These are phyloP conservation scores for Drosophila ustulata DNA, from an alignment of 2,888 invertebrate species.

Conservation along the genomic window DNA sequence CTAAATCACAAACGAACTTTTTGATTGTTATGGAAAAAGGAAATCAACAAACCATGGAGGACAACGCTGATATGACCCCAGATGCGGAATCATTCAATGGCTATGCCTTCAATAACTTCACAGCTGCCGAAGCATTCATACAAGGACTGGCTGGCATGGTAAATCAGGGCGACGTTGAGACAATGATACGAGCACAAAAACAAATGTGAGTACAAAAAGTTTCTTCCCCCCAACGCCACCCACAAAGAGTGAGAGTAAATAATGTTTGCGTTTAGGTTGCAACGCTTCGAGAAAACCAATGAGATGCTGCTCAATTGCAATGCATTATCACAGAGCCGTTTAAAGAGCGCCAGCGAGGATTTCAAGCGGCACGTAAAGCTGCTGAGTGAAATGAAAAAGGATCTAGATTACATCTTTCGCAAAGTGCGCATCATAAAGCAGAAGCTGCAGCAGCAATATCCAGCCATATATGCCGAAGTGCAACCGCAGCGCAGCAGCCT, in stretches of 20 bases:
- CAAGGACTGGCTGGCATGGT: constrained; percentile 96
- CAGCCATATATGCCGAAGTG: constrained; percentile 89
- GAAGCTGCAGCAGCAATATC: constrained; percentile 91
- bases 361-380: constrained; percentile 96
- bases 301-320: constrained; percentile 99
- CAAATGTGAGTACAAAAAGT: constrained; percentile 89
- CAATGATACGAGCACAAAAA: constrained; percentile 95
- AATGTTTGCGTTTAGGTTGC: constrained; percentile 88
- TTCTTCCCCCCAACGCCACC: neutral
- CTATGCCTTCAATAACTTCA: constrained; percentile 95
- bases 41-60: constrained; percentile 20
- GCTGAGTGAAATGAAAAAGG: constrained; percentile 96
- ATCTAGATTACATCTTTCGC: constrained; percentile 96
- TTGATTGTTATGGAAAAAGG: constrained; percentile 6
- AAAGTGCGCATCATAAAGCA: constrained; percentile 94
- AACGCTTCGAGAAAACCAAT: constrained; percentile 99
- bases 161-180: constrained; percentile 95
- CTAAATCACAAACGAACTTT: neutral
- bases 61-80: constrained; percentile 61
- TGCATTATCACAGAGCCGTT: constrained; percentile 94
- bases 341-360: constrained; percentile 94
- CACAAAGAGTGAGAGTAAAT: neutral
- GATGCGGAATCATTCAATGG: constrained; percentile 89
- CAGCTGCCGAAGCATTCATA: constrained; percentile 96
- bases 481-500: constrained; percentile 85